Percentiles rank a stretch among this genome's conserved stretches.
These are phyloP conservation scores for Diplazon laetatorius DNA, from an alignment of 2,888 invertebrate species.

Conservation along the genomic window DNA sequence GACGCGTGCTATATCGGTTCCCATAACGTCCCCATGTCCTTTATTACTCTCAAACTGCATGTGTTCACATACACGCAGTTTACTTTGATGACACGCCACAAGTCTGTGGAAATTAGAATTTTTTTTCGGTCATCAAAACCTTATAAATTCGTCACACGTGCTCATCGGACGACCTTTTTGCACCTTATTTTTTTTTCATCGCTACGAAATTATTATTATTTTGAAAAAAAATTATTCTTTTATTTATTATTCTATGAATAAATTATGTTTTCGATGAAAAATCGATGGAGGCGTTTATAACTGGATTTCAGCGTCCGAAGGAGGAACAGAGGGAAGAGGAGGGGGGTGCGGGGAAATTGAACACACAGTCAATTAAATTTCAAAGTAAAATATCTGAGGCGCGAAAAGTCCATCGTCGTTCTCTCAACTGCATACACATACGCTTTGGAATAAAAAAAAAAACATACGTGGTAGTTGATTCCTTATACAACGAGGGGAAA, in stretches of 20 bases:
- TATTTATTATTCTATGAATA: no score
- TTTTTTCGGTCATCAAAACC: slow-evolving; percentile 7
- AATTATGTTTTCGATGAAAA: no score
- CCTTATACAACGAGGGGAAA: slow-evolving; percentile 34
- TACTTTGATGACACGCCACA: slow-evolving; percentile 1
- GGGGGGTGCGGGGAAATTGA: no score
- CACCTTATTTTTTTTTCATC: no score
- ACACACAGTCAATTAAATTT: slow-evolving; percentile 59
- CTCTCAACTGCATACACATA: no score
- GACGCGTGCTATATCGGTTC: slow-evolving; percentile 26
- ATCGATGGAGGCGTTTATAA: no score
- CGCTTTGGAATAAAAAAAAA: no score
- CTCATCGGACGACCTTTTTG: background rate
- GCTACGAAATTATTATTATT: no score
- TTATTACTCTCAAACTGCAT: slow-evolving; percentile 40
- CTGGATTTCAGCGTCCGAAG: background rate
- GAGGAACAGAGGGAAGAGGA: no score
- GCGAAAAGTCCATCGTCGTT: no score
- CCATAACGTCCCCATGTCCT: slow-evolving; percentile 19
- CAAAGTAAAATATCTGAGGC: slow-evolving; percentile 51
- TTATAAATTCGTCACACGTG: background rate
- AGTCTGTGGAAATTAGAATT: slow-evolving; percentile 10
- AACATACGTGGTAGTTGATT: slow-evolving; percentile 35
- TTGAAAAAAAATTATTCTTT: no score
- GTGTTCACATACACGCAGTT: slow-evolving; percentile 15